Percentiles rank a stretch among this genome's conserved stretches.
Evolutionary conservation across 2,888 invertebrate species (phyloP).

Genomic region (Mechanitis messenoides): DNA sequence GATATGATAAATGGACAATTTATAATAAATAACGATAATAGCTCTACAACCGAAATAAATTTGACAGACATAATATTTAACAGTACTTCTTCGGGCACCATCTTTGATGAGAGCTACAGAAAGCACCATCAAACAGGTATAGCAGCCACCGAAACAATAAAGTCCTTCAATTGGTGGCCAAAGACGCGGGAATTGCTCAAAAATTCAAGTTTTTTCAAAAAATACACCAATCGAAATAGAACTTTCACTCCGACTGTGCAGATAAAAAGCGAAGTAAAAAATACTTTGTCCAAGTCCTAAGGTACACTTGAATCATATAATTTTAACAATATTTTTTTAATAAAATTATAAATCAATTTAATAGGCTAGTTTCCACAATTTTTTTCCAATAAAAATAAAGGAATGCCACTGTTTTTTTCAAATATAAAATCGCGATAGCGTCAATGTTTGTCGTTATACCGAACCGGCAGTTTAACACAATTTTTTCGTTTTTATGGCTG

Average conservation of each 20-base stretch:
- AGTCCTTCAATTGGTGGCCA: conserved; percentile 17
- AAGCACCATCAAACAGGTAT: conserved; percentile 7
- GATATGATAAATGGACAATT: conserved; percentile 39
- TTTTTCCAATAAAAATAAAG: too few species aligned
- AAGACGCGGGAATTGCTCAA: conserved; percentile 9
- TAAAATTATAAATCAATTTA: too few species aligned
- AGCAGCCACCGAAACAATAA: conserved; percentile 5
- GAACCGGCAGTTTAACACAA: too few species aligned
- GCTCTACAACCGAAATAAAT: conserved; percentile 12
- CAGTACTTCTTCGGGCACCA: neutral
- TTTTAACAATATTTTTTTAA: too few species aligned
- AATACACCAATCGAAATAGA: neutral
- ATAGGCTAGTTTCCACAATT: too few species aligned
- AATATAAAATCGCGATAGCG: too few species aligned
- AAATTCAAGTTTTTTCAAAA: conserved; percentile 11
- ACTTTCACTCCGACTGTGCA: neutral
- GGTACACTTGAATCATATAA: too few species aligned
- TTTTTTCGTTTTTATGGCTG: too few species aligned
- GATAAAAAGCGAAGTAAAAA: neutral
- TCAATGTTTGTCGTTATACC: too few species aligned
- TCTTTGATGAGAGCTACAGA: conserved; percentile 11
- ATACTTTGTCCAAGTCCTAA: neutral
- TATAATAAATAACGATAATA: conserved; percentile 20
- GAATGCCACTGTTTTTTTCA: too few species aligned
- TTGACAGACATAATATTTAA: conserved; percentile 15